Conservation (phyloP, 1,140 invertebrate genomes). For the Stenopsyche tienmushanensis region DNA sequence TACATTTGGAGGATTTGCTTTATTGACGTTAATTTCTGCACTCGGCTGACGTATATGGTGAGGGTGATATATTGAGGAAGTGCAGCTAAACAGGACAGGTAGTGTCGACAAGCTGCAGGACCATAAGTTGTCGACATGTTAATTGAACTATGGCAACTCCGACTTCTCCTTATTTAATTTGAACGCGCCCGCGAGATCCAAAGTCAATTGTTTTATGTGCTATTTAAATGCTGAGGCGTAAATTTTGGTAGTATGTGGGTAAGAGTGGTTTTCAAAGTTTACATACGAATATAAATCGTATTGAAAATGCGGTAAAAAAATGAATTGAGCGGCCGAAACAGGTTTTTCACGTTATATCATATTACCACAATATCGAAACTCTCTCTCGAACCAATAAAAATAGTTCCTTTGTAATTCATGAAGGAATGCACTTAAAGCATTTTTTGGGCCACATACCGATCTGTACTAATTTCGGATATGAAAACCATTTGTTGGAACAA, state of each 20-base stretch:
- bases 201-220: too few relatives aligned
- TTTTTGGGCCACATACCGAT: background rate
- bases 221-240: too few relatives aligned
- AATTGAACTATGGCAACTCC: constrained; percentile 2
- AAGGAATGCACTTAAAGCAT: background rate
- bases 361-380: too few relatives aligned
- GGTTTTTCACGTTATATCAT: background rate
- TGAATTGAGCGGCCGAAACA: too few relatives aligned
- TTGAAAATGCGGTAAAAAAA: too few relatives aligned
- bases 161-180: background rate
- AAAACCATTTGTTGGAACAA: background rate
- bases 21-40: too few relatives aligned
- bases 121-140: constrained; percentile 29
- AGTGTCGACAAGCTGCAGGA: constrained; percentile 18
- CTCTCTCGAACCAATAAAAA: background rate
- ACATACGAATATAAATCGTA: too few relatives aligned
- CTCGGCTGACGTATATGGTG: background rate
- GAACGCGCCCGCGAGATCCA: background rate
- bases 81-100: constrained; percentile 25
- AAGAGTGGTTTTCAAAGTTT: too few relatives aligned
- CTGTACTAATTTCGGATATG: background rate
- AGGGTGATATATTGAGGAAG: constrained; percentile 23
- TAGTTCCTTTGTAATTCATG: background rate
- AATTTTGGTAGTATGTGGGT: too few relatives aligned
- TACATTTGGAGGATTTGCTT: too few relatives aligned